Evolutionary conservation across 2,113 vertebrate genomes (phyloP), one percentile per base, ranked within the genome.

Genomic region (Orycteropus afer): DNA sequence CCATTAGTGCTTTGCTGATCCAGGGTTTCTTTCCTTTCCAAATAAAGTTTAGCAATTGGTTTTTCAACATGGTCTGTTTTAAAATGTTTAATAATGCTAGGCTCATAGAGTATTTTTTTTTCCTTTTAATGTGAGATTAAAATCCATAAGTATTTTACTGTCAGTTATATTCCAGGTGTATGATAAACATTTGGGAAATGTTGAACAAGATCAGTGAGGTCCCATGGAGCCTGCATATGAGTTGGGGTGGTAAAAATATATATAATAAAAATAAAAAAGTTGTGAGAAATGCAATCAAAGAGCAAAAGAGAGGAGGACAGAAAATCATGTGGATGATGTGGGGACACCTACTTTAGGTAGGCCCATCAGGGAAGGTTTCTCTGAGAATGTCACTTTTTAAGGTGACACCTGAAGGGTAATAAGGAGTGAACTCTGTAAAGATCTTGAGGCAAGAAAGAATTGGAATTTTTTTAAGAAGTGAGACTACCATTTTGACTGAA

Each of bases 401-500:
- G 51, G 34, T 90, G n/a, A 81, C 40, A 69, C 25, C 59, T 81
- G 45, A 92, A 71, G 51, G 18, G 34, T 32, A 47, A 8, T 91
- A 73, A 88, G 45, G 55, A 93, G 32, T 55, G 29, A 80, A 40
- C 79, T 82, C 69, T 57, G 15, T 59, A 27, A 77, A 76, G 69
- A 82, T 47, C 29, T 63, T 6, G 53, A 63, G 14, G 45, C 59
- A 91, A 71, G 74, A 95, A 71, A 34, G 40, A 76, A 69, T 86
- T 73, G 57, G 61, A 90, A 83, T 93, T 95, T 71, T 63, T 76
- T 92, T 77, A 81, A 87, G 63, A 95, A 65, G 63, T 65, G 49
- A 51, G 49, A 86, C 9, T 65, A 40, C 83, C 37, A 25, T 78
- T 90, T 61, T 88, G 53, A 47, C 29, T 47, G 65, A 82, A 23